A percentile compares a stretch with the other conserved stretches of the same genome.
Evolutionary conservation across 2,113 vertebrate genomes (phyloP).

Genomic region (Chaetops frenatus): DNA sequence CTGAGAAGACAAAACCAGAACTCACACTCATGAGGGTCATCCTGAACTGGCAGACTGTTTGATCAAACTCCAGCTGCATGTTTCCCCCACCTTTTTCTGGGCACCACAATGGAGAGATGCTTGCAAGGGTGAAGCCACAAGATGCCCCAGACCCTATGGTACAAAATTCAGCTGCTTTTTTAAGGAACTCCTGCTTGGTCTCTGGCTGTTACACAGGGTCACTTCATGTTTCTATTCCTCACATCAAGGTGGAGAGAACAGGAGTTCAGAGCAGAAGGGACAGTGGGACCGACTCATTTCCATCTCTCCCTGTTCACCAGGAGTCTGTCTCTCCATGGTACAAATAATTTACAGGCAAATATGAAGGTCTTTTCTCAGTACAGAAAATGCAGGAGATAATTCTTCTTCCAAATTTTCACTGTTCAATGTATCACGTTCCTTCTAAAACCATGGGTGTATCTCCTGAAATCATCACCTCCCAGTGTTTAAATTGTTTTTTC

Average conservation of each 20-base stretch:
- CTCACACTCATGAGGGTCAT: neutral
- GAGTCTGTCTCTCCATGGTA: neutral
- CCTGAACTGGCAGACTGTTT: neutral
- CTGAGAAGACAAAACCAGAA: neutral
- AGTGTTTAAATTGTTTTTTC: neutral
- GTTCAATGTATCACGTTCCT: neutral
- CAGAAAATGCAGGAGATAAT: neutral
- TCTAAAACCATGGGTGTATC: neutral
- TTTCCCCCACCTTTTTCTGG: neutral
- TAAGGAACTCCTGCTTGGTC: neutral
- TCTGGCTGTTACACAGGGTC: neutral
- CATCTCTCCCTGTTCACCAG: neutral
- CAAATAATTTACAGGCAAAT: neutral
- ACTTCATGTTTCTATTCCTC: neutral
- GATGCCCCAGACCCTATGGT: neutral
- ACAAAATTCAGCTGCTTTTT: neutral
- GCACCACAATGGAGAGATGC: accelerated
- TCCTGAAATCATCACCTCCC: neutral
- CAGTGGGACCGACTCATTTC: neutral
- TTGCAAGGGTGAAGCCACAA: accelerated
- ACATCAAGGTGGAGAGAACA: neutral
- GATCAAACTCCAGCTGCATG: neutral
- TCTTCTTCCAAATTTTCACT: neutral
- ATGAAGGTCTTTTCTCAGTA: neutral
- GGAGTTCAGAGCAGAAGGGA: neutral